A percentile compares a stretch with the other conserved stretches of the same genome.
Evolutionary conservation across 2,113 vertebrate species (phyloP).

Genomic region (Platichthys flesus): DNA sequence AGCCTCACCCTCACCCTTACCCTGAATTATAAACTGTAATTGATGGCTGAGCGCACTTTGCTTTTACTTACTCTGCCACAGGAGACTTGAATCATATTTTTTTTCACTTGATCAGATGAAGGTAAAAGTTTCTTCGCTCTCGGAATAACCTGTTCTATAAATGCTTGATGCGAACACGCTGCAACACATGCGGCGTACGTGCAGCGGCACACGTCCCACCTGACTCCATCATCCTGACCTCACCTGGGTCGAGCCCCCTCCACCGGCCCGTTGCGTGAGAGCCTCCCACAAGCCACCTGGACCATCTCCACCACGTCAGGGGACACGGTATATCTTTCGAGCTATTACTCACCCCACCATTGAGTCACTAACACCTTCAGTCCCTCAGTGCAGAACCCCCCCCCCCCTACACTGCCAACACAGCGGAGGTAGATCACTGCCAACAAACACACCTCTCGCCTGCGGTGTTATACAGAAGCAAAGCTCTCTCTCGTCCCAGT

Average conservation of each 20-base stretch:
- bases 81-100: too few relatives aligned
- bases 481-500: constrained; percentile 4
- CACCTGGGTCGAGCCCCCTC: background rate
- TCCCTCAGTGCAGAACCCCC: background rate
- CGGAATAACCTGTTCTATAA: background rate
- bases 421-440: constrained; percentile 21
- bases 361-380: constrained; percentile 59
- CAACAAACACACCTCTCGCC: constrained; percentile 43
- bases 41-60: too few relatives aligned
- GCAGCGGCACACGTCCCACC: background rate
- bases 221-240: constrained; percentile 20
- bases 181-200: background rate
- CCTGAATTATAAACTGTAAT: too few relatives aligned
- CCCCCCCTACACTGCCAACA: background rate
- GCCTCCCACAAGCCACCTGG: constrained; percentile 41
- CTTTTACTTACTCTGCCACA: too few relatives aligned
- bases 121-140: background rate
- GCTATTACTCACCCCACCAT: constrained; percentile 41
- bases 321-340: background rate
- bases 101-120: too few relatives aligned
- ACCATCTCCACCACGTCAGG: constrained; percentile 37
- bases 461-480: constrained; percentile 16
- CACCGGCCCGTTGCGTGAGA: constrained; percentile 38
- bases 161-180: background rate
- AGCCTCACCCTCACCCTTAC: too few relatives aligned